Evolutionary conservation across 2,113 vertebrate species (phyloP), one percentile per base, ranked within the genome.

Genomic region (Suricata suricatta): DNA sequence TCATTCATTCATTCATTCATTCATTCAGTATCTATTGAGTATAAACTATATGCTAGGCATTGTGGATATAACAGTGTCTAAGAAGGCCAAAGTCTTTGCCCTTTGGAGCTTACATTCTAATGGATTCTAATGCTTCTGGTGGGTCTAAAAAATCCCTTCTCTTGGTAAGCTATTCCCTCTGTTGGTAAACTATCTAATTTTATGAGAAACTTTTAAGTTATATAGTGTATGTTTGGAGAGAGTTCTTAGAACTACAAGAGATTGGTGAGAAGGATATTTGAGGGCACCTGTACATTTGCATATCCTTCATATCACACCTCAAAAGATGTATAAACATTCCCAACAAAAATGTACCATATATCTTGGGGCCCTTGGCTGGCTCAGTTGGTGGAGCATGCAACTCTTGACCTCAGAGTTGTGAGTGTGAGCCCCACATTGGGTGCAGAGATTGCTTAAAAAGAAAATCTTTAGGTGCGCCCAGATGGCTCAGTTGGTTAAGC

Each of bases 121-220:
- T 88, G 44, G n/a, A 69, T 71, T 85, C 21, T 23, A 68, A 85
- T 88, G 25, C 2, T 95, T 93, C 66, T 86, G 17, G 41, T 54
- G 25, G 2, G 44, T 69, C 38, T 79, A 63, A 64, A 57, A 85
- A 96, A 68, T 54, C 3, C 5, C 29, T 12, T 94, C 60, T 94
- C 72, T 92, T 64, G 25, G 47, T 77, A 87, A 94, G 19, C 38
- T 93, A 63, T 54, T 3, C 6, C 44, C 14, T 94, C 60, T 94
- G 72, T 91, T 57, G 25, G 47, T 72, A 87, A 95, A 25, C 38
- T 93, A 63, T 60, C 64, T 68, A 64, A 90, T 54, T 80, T 85
- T 90, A 97, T 79, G 38, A 86, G 57, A 72, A 90, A 69, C 15
- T 92, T 5, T 69, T 87, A 96, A 60, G 41, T 81, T 81, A 69